Conservation (phyloP, 1,140 invertebrate species). For the Brachionus angularis region DNA sequence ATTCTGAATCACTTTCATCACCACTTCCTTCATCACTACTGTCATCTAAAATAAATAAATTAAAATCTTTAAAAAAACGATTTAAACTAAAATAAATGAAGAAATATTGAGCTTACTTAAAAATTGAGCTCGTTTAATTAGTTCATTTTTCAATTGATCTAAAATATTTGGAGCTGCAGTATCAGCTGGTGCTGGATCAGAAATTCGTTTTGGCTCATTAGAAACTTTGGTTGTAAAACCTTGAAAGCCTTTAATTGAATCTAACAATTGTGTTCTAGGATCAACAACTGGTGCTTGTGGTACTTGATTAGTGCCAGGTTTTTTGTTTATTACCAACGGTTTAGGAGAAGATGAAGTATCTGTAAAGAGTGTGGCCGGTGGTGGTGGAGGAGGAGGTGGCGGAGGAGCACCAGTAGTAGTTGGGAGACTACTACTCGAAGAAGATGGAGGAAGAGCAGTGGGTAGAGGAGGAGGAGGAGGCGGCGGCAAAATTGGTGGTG, state of each 20-base stretch:
- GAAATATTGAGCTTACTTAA: background rate
- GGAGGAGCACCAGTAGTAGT: background rate
- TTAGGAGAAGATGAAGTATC: background rate
- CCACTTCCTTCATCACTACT: conserved; percentile 24
- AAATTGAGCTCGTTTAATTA: conserved; percentile 41
- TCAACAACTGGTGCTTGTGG: background rate
- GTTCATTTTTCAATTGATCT: conserved; percentile 33
- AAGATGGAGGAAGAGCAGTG: too few species aligned
- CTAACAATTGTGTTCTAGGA: conserved; percentile 1
- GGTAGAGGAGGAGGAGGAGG: background rate
- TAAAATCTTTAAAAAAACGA: background rate
- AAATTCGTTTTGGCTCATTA: background rate
- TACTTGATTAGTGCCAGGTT: background rate
- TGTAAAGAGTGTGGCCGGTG: background rate
- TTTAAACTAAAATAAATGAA: background rate
- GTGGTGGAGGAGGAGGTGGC: conserved; percentile 35
- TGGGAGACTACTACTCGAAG: background rate
- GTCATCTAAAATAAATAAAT: conserved; percentile 3
- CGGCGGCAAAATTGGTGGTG: conserved; percentile 4
- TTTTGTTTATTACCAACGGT: conserved; percentile 1
- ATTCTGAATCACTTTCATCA: conserved; percentile 44
- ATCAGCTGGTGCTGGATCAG: conserved; percentile 29
- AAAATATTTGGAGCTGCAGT: conserved; percentile 10
- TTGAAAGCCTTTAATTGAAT: conserved; percentile 38
- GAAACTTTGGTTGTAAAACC: conserved; percentile 20